Evolutionary conservation across 2,113 vertebrate species (phyloP), one percentile per base, ranked within the genome.

Genomic region (Delphinapterus leucas): DNA sequence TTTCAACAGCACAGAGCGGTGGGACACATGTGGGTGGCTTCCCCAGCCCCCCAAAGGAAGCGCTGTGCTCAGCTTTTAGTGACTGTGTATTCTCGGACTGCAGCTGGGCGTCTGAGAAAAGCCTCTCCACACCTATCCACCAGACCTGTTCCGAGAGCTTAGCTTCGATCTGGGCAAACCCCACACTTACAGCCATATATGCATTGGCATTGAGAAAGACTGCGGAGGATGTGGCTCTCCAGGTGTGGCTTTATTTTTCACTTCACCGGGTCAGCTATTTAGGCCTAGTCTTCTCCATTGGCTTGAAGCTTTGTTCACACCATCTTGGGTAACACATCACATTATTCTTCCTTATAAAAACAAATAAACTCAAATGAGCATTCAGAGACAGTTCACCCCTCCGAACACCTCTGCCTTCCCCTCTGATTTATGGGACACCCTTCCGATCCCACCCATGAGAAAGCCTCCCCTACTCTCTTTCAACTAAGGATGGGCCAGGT

Each of bases 281-380:
- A 11, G 93, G 88, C 95, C 94, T 98, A 98, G 97, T 97, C 97
- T 97, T 98, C 97, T 96, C 87, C 97, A 96, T 58, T 44, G 97
- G 97, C 95, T 98, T 96, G 96, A 95, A 97, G 97, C 25, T 97
- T 93, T 88, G 93, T 97, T 98, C 97, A 70, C 36, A 97, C 93
- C 98, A 98, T 93, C 92, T 96, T 87, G 93, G 95, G 96, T 96
- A 97, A 96, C 93, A 98, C 98, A 96, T 95, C 97, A 96, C 18
- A 13, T 96, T 98, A 98, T 98, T 97, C 98, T 97, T 98, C 96
- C 96, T 97, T 98, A 98, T 97, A 95, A 97, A 98, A 98, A 98
- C 97, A 98, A 98, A 98, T 90, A 98, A 98, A 98, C 97, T 98
- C 90, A 65, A 98, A 81, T 98, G 94, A 98, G 98, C 97, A 97